Evolutionary conservation across 2,797 vertebrate species (phyloP).

Genomic region (Gymnothorax reevesii): DNA sequence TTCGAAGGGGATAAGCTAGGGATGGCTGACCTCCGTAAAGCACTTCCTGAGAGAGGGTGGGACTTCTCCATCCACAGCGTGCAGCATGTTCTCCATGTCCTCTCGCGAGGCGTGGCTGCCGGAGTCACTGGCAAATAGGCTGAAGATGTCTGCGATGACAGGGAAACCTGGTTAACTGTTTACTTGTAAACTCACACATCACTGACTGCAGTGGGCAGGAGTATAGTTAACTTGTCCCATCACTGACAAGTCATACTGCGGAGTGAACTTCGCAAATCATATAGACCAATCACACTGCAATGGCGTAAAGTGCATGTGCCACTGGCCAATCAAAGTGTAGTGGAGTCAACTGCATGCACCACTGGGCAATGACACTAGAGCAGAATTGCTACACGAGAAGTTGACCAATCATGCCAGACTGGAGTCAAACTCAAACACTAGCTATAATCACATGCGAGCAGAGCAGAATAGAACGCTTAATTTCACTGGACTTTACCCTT

Average conservation of each 20-base stretch:
- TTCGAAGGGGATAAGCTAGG: not conserved
- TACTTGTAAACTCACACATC: not conserved
- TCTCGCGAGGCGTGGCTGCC: constrained; percentile 90
- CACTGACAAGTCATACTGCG: too few species aligned
- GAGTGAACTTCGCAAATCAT: too few species aligned
- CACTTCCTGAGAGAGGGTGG: constrained; percentile 89
- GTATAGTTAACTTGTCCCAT: too few species aligned
- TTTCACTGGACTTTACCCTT: too few species aligned
- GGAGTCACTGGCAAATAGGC: constrained; percentile 93
- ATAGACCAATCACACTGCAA: too few species aligned
- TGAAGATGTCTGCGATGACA: constrained; percentile 87
- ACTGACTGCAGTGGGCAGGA: not conserved
- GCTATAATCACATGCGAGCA: too few species aligned
- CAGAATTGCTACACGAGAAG: too few species aligned
- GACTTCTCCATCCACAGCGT: constrained; percentile 88
- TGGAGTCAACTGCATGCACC: not conserved
- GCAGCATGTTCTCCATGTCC: constrained; percentile 93
- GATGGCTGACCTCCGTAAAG: constrained; percentile 85
- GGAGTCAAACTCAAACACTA: too few species aligned
- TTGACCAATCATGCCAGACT: too few species aligned
- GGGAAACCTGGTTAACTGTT: not conserved
- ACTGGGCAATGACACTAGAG: too few species aligned
- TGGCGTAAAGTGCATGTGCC: not conserved
- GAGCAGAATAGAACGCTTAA: too few species aligned
- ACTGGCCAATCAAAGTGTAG: not conserved